These are phyloP conservation scores for Oikopleura albicans DNA, from an alignment of 23 tunicate species.

Conservation along the genomic window DNA sequence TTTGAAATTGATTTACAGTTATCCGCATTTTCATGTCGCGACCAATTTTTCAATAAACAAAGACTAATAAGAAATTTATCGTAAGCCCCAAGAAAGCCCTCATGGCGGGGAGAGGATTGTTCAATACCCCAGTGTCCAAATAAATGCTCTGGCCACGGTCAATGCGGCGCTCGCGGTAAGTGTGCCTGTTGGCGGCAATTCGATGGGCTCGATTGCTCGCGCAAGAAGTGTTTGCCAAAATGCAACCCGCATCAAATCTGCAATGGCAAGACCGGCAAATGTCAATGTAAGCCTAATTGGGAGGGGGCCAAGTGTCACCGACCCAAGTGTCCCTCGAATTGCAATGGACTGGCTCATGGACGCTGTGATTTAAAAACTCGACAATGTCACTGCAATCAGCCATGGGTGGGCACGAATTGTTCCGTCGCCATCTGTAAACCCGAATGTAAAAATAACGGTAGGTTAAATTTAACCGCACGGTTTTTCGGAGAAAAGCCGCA, in stretches of 20 bases:
- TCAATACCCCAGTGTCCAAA: background rate
- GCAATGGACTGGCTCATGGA: background rate
- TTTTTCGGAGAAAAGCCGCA: too few species aligned
- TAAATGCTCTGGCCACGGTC: conserved; percentile 4
- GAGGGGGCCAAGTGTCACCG: background rate
- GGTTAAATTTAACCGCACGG: background rate
- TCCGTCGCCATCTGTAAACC: background rate
- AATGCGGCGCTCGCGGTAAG: background rate
- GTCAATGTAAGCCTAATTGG: background rate
- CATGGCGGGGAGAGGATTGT: background rate
- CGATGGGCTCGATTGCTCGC: background rate
- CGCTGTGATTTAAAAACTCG: background rate
- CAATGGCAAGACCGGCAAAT: background rate
- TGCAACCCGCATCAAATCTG: background rate
- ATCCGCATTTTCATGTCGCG: too few species aligned
- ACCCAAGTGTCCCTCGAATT: background rate
- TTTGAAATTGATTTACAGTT: too few species aligned
- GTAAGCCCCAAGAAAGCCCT: too few species aligned
- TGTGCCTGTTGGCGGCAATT: background rate
- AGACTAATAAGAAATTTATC: too few species aligned
- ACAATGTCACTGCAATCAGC: background rate
- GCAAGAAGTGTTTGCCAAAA: background rate
- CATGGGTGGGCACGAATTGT: background rate
- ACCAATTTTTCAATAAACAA: too few species aligned
- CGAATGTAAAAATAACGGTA: background rate